Conservation (phyloP, 2,113 vertebrate species). For the Nothoprocta pentlandii region DNA sequence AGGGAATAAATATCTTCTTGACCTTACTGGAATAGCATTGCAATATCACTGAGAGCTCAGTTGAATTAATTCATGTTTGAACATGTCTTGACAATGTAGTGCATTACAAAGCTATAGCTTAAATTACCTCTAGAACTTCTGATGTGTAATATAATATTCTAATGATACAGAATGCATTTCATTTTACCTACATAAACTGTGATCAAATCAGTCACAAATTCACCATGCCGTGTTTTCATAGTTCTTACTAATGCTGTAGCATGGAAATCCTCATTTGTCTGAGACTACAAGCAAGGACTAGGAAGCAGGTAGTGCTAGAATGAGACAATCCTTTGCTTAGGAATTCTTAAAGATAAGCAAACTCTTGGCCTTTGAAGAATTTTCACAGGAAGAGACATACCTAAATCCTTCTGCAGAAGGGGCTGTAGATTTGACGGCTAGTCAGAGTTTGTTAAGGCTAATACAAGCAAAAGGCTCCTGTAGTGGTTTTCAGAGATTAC, state of each 20-base stretch:
- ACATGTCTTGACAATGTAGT: not conserved
- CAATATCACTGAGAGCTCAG: not conserved
- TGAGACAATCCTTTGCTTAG: not conserved
- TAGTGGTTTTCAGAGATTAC: not conserved
- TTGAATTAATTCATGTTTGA: not conserved
- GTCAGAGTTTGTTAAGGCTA: not conserved
- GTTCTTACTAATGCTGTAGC: not conserved
- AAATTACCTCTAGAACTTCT: not conserved
- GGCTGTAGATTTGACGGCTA: not conserved
- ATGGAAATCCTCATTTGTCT: not conserved
- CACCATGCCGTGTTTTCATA: not conserved
- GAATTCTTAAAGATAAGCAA: not conserved
- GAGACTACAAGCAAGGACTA: rapidly evolving
- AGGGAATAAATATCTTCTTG: not conserved
- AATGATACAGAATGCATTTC: not conserved
- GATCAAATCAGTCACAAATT: not conserved
- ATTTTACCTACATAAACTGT: not conserved
- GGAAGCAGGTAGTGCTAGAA: not conserved
- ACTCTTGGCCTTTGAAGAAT: not conserved
- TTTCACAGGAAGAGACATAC: not conserved
- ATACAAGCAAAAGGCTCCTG: not conserved
- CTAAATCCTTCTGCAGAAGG: not conserved
- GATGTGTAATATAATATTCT: not conserved
- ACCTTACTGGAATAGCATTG: not conserved
- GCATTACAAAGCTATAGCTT: not conserved